A percentile compares a stretch with the other conserved stretches of the same genome.
These are phyloP conservation scores for Tipula confusa DNA, from an alignment of 2,888 invertebrate species.

Conservation along the genomic window DNA sequence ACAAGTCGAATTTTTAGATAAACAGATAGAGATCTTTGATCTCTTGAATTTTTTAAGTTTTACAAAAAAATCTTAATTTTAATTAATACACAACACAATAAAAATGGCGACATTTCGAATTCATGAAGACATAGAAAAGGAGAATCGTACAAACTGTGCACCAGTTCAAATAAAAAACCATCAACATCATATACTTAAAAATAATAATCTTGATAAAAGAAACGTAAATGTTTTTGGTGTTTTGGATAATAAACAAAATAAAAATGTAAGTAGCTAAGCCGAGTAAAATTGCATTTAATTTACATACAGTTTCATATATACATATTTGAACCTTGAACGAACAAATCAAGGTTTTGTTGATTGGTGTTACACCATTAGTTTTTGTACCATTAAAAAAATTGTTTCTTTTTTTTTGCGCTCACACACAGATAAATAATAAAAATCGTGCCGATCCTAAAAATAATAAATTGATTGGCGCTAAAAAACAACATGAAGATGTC, in stretches of 20 bases:
- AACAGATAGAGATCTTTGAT: background rate
- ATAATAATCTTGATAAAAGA: conserved; percentile 33
- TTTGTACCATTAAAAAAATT: background rate
- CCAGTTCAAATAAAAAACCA: background rate
- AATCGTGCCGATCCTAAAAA: background rate
- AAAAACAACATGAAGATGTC: background rate
- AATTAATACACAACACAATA: conserved; percentile 34
- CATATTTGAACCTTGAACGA: background rate
- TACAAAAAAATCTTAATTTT: background rate
- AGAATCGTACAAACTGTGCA: conserved; percentile 42
- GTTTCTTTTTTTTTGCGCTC: too few species aligned
- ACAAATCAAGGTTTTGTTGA: background rate
- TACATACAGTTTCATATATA: too few species aligned
- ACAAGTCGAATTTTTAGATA: conserved; percentile 20
- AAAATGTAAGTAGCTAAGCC: background rate
- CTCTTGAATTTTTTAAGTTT: background rate
- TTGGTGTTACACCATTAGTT: background rate
- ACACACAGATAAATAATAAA: background rate
- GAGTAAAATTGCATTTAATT: background rate
- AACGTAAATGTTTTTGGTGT: conserved; percentile 34
- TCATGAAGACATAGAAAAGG: conserved; percentile 74
- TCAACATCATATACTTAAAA: background rate
- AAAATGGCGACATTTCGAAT: conserved; percentile 71
- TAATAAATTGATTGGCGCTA: conserved; percentile 26
- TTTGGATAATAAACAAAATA: background rate